Conservation (phyloP, 2,888 invertebrate species). For the Drosophila prolongata region DNA sequence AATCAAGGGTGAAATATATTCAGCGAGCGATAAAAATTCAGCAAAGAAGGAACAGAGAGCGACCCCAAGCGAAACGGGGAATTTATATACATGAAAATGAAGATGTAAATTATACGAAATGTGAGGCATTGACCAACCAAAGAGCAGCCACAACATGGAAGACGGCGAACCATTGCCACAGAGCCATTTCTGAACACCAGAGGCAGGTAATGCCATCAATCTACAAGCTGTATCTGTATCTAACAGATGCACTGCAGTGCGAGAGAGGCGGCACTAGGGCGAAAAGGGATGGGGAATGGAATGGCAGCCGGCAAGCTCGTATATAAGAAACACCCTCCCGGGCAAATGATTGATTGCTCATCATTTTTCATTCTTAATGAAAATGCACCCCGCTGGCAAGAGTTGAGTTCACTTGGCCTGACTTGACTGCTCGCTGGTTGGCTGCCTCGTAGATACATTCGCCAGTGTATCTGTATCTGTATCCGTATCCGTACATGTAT, state of each 20-base stretch:
- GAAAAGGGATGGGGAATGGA: constrained; percentile 9
- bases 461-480: constrained; percentile 31
- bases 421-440: constrained; percentile 45
- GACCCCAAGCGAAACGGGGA: constrained; percentile 57
- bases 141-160: constrained; percentile 42
- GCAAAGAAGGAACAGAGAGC: constrained; percentile 24
- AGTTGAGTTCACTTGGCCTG: constrained; percentile 59
- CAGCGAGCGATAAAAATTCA: constrained; percentile 60
- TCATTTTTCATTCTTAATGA: constrained; percentile 85
- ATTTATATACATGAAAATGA: constrained; percentile 72
- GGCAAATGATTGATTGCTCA: constrained; percentile 85
- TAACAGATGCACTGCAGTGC: constrained; percentile 53
- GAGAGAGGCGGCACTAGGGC: constrained; percentile 35
- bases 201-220: constrained; percentile 81
- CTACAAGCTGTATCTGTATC: constrained; percentile 76
- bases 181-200: constrained; percentile 72
- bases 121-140: constrained; percentile 66
- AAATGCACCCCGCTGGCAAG: constrained; percentile 85
- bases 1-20: constrained; percentile 81
- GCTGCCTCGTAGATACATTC: constrained; percentile 45
- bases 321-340: constrained; percentile 82
- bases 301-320: constrained; percentile 42
- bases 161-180: constrained; percentile 33
- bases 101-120: constrained; percentile 79
- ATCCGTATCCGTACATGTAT: constrained; percentile 24